Percentiles rank a stretch among this genome's conserved stretches.
phyloP scores from a whole-genome alignment of 2,888 invertebrate genomes.

The Vanessa cardui region DNA sequence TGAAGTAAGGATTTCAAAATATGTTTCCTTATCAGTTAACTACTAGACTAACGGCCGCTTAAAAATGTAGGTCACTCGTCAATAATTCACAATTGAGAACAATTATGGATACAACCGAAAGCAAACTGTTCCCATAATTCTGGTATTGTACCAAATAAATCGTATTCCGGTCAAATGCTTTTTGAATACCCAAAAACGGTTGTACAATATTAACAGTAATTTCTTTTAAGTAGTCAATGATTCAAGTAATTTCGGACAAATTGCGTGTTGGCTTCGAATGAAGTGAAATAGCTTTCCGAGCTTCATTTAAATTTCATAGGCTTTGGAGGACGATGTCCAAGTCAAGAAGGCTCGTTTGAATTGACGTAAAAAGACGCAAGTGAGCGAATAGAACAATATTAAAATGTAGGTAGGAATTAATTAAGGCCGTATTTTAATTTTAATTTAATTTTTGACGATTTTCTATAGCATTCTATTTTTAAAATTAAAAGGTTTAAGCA shows the following conservation, averaged over 20 bases:
- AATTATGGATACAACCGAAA: too few species aligned
- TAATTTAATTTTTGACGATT: too few species aligned
- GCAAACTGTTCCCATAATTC: too few species aligned
- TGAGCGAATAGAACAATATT: not conserved
- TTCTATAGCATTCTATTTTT: too few species aligned
- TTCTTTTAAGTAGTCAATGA: slow-evolving; percentile 4
- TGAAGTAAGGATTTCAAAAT: too few species aligned
- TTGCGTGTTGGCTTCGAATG: slow-evolving; percentile 25
- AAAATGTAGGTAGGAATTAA: not conserved
- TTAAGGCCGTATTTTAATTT: too few species aligned
- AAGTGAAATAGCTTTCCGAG: slow-evolving; percentile 26
- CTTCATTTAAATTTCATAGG: slow-evolving; percentile 52
- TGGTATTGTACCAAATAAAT: too few species aligned
- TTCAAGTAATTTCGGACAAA: slow-evolving; percentile 1
- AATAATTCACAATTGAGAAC: too few species aligned
- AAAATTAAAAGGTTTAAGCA: too few species aligned
- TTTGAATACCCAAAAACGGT: not conserved
- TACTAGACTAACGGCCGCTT: too few species aligned
- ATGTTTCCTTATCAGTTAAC: too few species aligned
- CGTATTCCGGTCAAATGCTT: not conserved
- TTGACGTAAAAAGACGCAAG: slow-evolving; percentile 3
- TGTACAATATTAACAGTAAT: not conserved
- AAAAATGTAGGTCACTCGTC: too few species aligned
- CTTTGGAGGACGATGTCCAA: slow-evolving; percentile 39
- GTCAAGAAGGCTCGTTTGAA: slow-evolving; percentile 20